Evolutionary conservation across 1,140 invertebrate genomes (phyloP).

Genomic region (Drosophila rhopaloa): DNA sequence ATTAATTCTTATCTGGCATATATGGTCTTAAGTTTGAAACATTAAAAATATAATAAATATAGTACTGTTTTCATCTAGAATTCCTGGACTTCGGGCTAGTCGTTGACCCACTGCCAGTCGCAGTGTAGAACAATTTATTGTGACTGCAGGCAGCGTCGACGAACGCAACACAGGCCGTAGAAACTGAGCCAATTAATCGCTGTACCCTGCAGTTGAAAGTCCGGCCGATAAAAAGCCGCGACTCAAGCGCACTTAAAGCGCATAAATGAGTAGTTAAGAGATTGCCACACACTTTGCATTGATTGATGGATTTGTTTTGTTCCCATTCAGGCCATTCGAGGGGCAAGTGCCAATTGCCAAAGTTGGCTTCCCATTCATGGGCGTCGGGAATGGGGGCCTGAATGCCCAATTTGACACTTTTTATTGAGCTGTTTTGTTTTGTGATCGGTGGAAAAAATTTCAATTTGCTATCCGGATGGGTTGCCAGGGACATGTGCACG

Average conservation of each 20-base stretch:
- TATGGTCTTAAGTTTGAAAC: no score
- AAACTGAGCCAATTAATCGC: constrained; percentile 48
- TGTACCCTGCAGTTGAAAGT: not conserved
- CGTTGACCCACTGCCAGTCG: constrained; percentile 6
- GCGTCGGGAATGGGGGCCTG: not conserved
- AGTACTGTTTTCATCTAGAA: not conserved
- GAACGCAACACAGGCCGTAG: constrained; percentile 18
- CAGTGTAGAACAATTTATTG: constrained; percentile 53
- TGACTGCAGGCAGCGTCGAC: constrained; percentile 17
- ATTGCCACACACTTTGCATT: constrained; percentile 51
- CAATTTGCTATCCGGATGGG: constrained; percentile 47
- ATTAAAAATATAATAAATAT: not conserved
- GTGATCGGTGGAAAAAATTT: constrained; percentile 51
- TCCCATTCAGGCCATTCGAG: constrained; percentile 29
- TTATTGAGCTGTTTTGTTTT: constrained; percentile 67
- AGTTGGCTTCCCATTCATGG: constrained; percentile 8
- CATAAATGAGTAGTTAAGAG: constrained; percentile 61
- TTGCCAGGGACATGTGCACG: constrained; percentile 54
- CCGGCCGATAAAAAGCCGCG: constrained; percentile 11
- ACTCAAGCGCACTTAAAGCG: constrained; percentile 29
- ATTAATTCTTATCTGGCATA: no score
- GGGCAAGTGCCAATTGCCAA: constrained; percentile 30
- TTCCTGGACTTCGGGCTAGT: not conserved
- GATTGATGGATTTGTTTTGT: constrained; percentile 57
- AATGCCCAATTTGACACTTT: constrained; percentile 43